These are phyloP conservation scores for Pseudorhombus dupliciocellatus DNA, from an alignment of 2,113 vertebrate genomes.

Conservation along the genomic window DNA sequence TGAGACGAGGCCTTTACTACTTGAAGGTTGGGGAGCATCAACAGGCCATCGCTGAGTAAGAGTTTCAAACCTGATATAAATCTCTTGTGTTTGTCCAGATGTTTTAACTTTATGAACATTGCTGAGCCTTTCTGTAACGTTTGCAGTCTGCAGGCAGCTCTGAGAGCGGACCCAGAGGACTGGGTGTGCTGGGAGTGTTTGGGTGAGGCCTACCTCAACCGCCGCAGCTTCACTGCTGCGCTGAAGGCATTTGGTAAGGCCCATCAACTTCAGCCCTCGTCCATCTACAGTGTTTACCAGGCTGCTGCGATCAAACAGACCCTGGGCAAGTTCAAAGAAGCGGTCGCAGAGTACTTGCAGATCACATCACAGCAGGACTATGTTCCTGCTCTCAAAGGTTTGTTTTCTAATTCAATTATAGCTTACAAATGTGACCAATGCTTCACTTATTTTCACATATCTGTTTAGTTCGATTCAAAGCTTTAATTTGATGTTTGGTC, in stretches of 20 bases:
- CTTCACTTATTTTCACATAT: neutral
- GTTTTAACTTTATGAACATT: neutral
- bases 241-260: slow-evolving; percentile 93
- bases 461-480: neutral
- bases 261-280: slow-evolving; percentile 88
- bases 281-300: slow-evolving; percentile 91
- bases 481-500: slow-evolving; percentile 16
- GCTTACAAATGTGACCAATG: neutral
- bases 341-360: slow-evolving; percentile 86
- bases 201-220: slow-evolving; percentile 93
- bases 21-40: slow-evolving; percentile 87
- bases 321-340: slow-evolving; percentile 91
- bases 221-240: slow-evolving; percentile 91
- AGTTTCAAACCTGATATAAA: neutral
- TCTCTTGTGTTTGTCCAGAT: neutral
- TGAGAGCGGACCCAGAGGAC: slow-evolving; percentile 94
- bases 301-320: slow-evolving; percentile 93
- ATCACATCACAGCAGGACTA: slow-evolving; percentile 88
- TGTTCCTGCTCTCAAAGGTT: slow-evolving; percentile 95
- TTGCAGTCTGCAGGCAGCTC: slow-evolving; percentile 92
- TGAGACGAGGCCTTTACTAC: slow-evolving; percentile 91
- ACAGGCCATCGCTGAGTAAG: slow-evolving; percentile 92
- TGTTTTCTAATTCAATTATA: neutral
- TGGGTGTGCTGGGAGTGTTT: slow-evolving; percentile 96
- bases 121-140: slow-evolving; percentile 1